Conservation (phyloP, 1,140 invertebrate genomes). For the Littorina saxatilis region DNA sequence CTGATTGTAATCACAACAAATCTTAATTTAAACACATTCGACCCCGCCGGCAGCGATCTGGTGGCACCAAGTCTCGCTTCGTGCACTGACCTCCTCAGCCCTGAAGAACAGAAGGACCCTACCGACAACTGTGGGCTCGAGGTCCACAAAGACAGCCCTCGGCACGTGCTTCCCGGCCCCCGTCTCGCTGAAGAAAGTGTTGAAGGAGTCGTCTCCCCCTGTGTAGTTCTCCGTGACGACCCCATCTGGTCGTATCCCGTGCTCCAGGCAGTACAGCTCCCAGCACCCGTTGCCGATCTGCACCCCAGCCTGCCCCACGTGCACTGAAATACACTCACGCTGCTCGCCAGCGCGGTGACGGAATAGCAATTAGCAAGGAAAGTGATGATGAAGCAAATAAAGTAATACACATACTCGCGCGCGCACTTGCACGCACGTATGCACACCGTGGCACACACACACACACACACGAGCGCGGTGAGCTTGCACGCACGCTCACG, state of each 20-base stretch:
- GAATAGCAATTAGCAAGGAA: neutral
- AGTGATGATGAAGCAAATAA: neutral
- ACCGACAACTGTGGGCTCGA: constrained; percentile 89
- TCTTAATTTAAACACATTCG: no score
- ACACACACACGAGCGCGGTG: neutral
- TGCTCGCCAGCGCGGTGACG: constrained; percentile 26
- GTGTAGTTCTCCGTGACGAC: constrained; percentile 74
- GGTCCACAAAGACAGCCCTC: constrained; percentile 84
- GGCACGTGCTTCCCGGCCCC: constrained; percentile 81
- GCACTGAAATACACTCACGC: constrained; percentile 88
- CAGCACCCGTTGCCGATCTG: constrained; percentile 87
- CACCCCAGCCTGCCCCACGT: constrained; percentile 91
- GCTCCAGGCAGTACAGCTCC: constrained; percentile 92
- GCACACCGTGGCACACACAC: no score
- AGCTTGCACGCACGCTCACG: no score
- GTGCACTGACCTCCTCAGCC: constrained; percentile 1
- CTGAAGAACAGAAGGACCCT: constrained; percentile 56
- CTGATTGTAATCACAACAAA: no score
- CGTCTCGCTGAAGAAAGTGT: constrained; percentile 93
- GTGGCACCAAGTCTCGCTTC: constrained; percentile 49
- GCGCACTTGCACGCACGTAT: no score
- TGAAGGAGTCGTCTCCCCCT: constrained; percentile 89
- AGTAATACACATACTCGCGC: neutral
- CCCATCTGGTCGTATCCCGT: constrained; percentile 92
- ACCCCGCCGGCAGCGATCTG: no score